Evolutionary conservation across 1,140 invertebrate genomes (phyloP), one percentile per base, ranked within the genome.

Genomic region (Pteromalus puparum): DNA sequence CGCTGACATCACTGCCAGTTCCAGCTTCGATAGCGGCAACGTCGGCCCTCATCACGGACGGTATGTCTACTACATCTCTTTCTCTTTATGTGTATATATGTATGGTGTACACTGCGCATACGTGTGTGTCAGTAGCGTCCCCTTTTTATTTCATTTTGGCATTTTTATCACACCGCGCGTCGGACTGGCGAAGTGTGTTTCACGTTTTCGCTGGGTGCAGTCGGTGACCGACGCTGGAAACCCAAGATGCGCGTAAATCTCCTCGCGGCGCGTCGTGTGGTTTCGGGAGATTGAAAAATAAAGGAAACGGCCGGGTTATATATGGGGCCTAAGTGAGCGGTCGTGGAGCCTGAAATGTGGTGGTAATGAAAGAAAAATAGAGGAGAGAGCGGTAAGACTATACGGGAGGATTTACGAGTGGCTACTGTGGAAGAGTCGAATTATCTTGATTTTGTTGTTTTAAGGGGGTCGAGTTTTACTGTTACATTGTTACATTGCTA

Each of bases 21-120:
- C 95, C n/a, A 95, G 95, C 85, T 96, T 96, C 91, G 96, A 97
- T 89, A 94, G 93, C 85, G 94, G 94, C 86, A 96, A 95, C 89
- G 96, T 97, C 61, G 96, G 96, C 85, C 96, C 96, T 38, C 94
- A 94, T 88, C 94, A 94, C 89, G 95, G 93, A 89, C 88, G 92
- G 92, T 92, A 86, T 90, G 90, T 90, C 82, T 74, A 21, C 83
- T 34, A 34, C 83, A 81, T 86, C 24, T 67, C 61, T 77, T 46
- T 68, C 73, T 81, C 46, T 18, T 21, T 74, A 4, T 48, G 3
- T 21, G 2, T 21, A 82, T 21, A 30, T 26, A 13, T 7, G 1
- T 30, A 2, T 34, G 30, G 30, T 34, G 4, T 34, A 5, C 4
- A 34, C 3, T 34, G 0, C 3, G 30, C 4, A 38, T 38, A 38